Base-by-base conservation (phyloP, 2,888 invertebrate species). In the Ormyrus rosae region DNA sequence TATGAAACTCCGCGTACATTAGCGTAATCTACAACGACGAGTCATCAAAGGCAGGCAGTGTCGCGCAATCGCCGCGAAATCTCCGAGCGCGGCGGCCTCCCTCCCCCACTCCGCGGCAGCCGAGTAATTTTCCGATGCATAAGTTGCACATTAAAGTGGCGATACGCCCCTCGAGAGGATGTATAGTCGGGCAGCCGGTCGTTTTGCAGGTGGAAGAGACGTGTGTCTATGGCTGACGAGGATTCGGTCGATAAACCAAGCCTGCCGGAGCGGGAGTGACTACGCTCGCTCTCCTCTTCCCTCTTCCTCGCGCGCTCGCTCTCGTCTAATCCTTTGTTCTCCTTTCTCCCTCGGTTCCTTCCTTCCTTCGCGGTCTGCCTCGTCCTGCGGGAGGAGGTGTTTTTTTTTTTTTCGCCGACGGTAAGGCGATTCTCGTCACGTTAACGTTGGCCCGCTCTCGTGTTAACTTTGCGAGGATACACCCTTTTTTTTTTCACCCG, bases 161-260 rank as follows among this genome's bases (percentile, higher is more conserved):
- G 34, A 34, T 46, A 46, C 63, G 46, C 45, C 63, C 19, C 11
- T 60, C 11, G 55, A 13, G 7, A 53, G 10, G 19, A 10, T 10
- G 5, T 53, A 53, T 58, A 58, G 19, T n/a, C 48, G n/a, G 50
- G 48, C 51, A 60, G 45, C 5, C n/a, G 53, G 9, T 34, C 34
- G 34, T n/a, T 58, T n/a, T 60, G 48, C 51, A 60, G 45, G 10
- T 51, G 53, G 5, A 56, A 45, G 51, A 56, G 51, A 50, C 64
- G 46, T 61, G 19, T 69, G 19, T 69, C 68, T 63, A 58, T 56
- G 51, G 69, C 34, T 64, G 63, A 56, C 64, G 60, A 75, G 75
- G 51, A 68, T 68, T n/a, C 58, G 71, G 71, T 78, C 71, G 78
- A 78, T 78, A 78, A n/a, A 71, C 65, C 60, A 65, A 34, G 65